Evolutionary conservation across 2,797 vertebrate genomes (phyloP).

Genomic region (Pelochelys cantorii): DNA sequence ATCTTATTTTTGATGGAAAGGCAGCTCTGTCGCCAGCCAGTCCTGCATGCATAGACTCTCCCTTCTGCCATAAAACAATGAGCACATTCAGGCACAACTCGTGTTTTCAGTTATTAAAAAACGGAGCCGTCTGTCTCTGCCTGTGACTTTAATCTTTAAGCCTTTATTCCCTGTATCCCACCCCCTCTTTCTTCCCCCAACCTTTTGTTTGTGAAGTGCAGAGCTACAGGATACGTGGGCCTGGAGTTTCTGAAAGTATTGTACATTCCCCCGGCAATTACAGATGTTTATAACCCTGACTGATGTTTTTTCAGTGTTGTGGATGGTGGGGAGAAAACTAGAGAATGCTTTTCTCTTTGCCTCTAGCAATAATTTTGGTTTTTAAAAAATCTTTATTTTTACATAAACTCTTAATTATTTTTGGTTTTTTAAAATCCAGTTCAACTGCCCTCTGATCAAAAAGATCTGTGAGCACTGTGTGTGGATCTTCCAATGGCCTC

Average conservation of each 20-base stretch:
- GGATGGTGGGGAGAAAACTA: constrained; percentile 60
- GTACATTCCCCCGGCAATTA: constrained; percentile 75
- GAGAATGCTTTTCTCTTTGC: constrained; percentile 45
- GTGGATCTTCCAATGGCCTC: neutral
- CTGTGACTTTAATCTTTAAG: constrained; percentile 87
- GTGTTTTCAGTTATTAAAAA: constrained; percentile 89
- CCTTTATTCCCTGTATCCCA: constrained; percentile 81
- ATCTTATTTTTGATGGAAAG: constrained; percentile 79
- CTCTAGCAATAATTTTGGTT: constrained; percentile 36
- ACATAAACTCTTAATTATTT: neutral
- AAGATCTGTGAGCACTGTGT: neutral
- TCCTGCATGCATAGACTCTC: constrained; percentile 78
- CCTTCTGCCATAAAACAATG: constrained; percentile 83
- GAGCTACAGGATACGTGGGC: constrained; percentile 78
- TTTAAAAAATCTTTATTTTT: constrained; percentile 21
- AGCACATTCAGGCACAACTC: constrained; percentile 85
- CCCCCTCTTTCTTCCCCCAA: constrained; percentile 77
- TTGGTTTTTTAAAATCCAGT: neutral
- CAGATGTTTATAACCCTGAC: constrained; percentile 76
- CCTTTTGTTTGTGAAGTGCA: constrained; percentile 82
- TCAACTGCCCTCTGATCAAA: neutral
- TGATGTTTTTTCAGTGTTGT: constrained; percentile 74
- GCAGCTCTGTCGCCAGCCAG: constrained; percentile 83
- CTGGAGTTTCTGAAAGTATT: constrained; percentile 73
- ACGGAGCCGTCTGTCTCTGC: constrained; percentile 86